Evolutionary conservation across 2,888 invertebrate species (phyloP).

Genomic region (Villa cingulata): DNA sequence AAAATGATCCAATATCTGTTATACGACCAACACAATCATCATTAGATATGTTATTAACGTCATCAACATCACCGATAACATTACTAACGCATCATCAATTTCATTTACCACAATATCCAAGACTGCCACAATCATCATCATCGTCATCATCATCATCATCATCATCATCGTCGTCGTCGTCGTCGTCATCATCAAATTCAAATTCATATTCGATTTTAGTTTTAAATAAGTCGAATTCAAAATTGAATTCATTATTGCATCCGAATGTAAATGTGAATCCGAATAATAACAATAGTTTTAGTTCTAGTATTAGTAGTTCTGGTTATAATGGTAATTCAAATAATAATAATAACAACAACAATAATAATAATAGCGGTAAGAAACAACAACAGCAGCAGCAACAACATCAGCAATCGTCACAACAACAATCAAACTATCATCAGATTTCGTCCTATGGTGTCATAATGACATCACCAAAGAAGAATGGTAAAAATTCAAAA

Average conservation of each 20-base stretch:
- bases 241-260: constrained; percentile 4
- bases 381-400: constrained; percentile 18
- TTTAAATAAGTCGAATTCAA: constrained; percentile 8
- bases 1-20: constrained; percentile 45
- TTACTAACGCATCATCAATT: constrained; percentile 30
- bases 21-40: constrained; percentile 19
- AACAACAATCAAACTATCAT: constrained; percentile 26
- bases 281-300: constrained; percentile 15
- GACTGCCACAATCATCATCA: constrained; percentile 28
- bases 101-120: constrained; percentile 32
- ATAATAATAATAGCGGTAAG: constrained; percentile 14
- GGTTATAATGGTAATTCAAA: constrained; percentile 8
- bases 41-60: constrained; percentile 6
- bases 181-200: too few relatives aligned
- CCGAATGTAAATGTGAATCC: neutral
- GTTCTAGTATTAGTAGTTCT: constrained; percentile 14
- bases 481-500: constrained; percentile 16
- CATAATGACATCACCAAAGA: constrained; percentile 21
- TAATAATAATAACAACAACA: constrained; percentile 17
- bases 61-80: constrained; percentile 18
- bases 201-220: constrained; percentile 14
- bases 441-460: constrained; percentile 29
- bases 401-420: constrained; percentile 18
- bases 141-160: too few relatives aligned
- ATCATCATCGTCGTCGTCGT: too few relatives aligned